Evolutionary conservation across 2,113 vertebrate genomes (phyloP).

Genomic region (Pipa parva): DNA sequence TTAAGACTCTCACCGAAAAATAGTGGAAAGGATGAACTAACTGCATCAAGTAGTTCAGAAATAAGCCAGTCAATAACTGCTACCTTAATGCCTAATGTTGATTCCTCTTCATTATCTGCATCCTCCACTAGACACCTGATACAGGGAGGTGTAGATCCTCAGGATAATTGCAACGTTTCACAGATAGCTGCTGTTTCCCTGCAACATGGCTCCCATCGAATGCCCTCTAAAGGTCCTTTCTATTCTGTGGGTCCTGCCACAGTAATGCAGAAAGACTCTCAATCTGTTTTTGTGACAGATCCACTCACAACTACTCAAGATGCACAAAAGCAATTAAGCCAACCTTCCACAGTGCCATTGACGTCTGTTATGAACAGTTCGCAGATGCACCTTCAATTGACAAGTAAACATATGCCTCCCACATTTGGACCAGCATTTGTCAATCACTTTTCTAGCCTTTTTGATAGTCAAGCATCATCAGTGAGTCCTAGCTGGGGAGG

Average conservation of each 20-base stretch:
- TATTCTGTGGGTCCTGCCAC: conserved; percentile 80
- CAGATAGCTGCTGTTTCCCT: conserved; percentile 84
- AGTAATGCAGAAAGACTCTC: conserved; percentile 76
- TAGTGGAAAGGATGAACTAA: conserved; percentile 61
- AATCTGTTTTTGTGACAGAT: conserved; percentile 87
- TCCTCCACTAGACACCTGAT: conserved; percentile 65
- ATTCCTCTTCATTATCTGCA: conserved; percentile 70
- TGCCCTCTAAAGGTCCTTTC: conserved; percentile 89
- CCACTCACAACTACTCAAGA: conserved; percentile 64
- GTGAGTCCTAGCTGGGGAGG: conserved; percentile 89
- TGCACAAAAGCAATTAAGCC: conserved; percentile 63
- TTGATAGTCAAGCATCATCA: conserved; percentile 88
- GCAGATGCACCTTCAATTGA: conserved; percentile 86
- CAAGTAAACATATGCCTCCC: conserved; percentile 82
- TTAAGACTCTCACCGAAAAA: conserved; percentile 52
- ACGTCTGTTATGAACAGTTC: conserved; percentile 93
- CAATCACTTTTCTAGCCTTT: conserved; percentile 95
- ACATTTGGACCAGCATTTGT: conserved; percentile 89
- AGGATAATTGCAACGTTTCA: conserved; percentile 84
- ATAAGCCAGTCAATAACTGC: conserved; percentile 69
- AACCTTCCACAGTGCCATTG: conserved; percentile 78
- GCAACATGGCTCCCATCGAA: conserved; percentile 79
- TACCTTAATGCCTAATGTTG: conserved; percentile 75
- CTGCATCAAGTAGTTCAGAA: conserved; percentile 62
- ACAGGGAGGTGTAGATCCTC: conserved; percentile 66